Base-by-base conservation (phyloP, 2,113 vertebrate genomes). In the Bambusicola thoracicus region DNA sequence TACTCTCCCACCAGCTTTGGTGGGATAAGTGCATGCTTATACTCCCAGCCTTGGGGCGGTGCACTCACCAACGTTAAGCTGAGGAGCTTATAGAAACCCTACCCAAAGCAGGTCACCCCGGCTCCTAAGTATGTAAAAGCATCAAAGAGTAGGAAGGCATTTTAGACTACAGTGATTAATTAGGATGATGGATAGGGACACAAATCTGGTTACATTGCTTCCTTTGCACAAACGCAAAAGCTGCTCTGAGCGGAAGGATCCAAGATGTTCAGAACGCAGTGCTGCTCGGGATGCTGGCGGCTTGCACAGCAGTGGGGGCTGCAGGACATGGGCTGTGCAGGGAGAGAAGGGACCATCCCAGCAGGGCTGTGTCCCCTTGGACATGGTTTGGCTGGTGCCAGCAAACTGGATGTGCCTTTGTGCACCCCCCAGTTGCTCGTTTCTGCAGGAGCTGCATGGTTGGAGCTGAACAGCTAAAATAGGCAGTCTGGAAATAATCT, bases 71-170 rank as follows among this genome's bases (percentile, higher is more conserved):
- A 15, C 1, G 1, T 63, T 95, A 89, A 94, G 93, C 95, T 40
- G 46, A 62, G 62, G 67, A 63, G 88, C 86, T 96, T 96, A 88
- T 56, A 48, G 36, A 62, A 85, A 75, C 77, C 75, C 79, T 44
- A 25, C 75, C 69, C 68, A 59, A 36, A 78, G 15, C 3, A 0
- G 38, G 27, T 92, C 41, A 3, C 30, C 69, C 85, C 16, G 43
- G 34, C 91, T 67, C 79, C 68, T 91, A 73, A 92, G 88, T 36
- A 81, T 66, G 48, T 88, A 90, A 95, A 96, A 93, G 80, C 91
- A 92, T 51, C 51, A 13, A 46, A 85, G 95, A 90, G 32, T 62
- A 73, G 81, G 92, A 86, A 81, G 4, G 32, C 30, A 63, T 46
- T 76, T 66, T 69, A 80, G 68, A 80, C 16, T 19, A 8, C 0